A percentile compares a stretch with the other conserved stretches of the same genome.
These are phyloP conservation scores for Anolis carolinensis DNA, from an alignment of 2,113 vertebrate genomes.

Conservation along the genomic window DNA sequence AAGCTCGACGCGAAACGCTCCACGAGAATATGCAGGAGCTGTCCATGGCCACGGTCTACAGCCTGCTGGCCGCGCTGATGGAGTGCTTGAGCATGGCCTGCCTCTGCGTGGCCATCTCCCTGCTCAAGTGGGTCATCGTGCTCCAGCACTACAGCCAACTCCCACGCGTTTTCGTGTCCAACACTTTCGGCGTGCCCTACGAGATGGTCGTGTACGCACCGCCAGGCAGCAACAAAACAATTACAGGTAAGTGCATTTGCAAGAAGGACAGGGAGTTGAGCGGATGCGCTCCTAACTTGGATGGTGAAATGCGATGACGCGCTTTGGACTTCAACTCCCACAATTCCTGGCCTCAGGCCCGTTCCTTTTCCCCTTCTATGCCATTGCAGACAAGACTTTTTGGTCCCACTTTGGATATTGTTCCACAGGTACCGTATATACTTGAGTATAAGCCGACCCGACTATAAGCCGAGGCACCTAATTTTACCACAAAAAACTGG, in stretches of 20 bases:
- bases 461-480: no score
- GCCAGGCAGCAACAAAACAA: not conserved
- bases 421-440: no score
- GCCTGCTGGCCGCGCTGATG: slow-evolving; percentile 59
- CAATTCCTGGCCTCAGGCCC: no score
- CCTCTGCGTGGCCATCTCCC: slow-evolving; percentile 63
- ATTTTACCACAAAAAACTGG: no score
- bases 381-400: no score
- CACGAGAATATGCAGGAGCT: rapidly evolving
- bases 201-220: not conserved
- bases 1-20: rapidly evolving
- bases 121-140: slow-evolving; percentile 69
- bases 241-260: not conserved
- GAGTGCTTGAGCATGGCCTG: slow-evolving; percentile 63
- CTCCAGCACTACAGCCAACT: rapidly evolving
- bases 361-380: no score
- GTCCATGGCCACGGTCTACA: slow-evolving; percentile 12
- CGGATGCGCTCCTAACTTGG: no score
- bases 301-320: no score
- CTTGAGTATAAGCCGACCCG: no score
- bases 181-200: slow-evolving; percentile 61
- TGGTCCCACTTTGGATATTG: no score
- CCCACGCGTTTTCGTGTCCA: not conserved
- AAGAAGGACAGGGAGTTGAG: not conserved
- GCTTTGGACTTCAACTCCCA: no score